A percentile compares a stretch with the other conserved stretches of the same genome.
phyloP scores from a whole-genome alignment of 2,888 invertebrate species.

The Mythimna pallens region DNA sequence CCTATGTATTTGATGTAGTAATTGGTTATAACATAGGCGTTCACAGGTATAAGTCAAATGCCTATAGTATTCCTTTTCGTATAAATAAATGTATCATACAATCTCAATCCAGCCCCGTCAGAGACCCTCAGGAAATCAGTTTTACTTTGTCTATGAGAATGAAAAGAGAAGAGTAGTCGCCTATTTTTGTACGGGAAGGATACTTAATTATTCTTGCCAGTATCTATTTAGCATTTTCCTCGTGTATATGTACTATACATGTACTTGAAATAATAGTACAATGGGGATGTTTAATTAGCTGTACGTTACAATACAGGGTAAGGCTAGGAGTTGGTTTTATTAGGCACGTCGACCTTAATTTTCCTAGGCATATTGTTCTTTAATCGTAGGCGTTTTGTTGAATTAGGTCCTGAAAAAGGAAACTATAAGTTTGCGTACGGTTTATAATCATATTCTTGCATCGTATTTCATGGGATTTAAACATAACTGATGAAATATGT shows the following conservation, averaged over 20 bases:
- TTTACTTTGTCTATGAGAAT: slow-evolving; percentile 19
- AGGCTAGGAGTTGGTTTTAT: slow-evolving; percentile 54
- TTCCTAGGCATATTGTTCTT: slow-evolving; percentile 35
- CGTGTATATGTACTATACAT: slow-evolving; percentile 3
- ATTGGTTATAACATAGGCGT: background rate
- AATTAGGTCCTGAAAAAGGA: slow-evolving; percentile 6
- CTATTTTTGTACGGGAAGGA: slow-evolving; percentile 30
- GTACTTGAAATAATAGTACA: slow-evolving; percentile 31
- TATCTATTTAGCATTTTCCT: slow-evolving; percentile 42
- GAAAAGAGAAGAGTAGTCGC: slow-evolving; percentile 20
- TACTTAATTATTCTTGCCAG: slow-evolving; percentile 53
- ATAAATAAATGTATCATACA: background rate
- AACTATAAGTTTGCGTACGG: background rate
- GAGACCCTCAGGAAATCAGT: slow-evolving; percentile 28
- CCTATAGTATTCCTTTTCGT: background rate
- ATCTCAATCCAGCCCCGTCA: background rate
- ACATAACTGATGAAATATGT: background rate
- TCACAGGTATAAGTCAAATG: background rate
- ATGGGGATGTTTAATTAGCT: slow-evolving; percentile 65
- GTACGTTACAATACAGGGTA: slow-evolving; percentile 56
- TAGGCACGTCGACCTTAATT: slow-evolving; percentile 38
- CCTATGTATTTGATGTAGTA: no score
- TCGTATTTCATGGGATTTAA: background rate
- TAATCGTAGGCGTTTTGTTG: slow-evolving; percentile 28
- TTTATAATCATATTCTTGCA: background rate